Conservation (phyloP, 2,888 invertebrate genomes). For the Trissolcus brochymenae region DNA sequence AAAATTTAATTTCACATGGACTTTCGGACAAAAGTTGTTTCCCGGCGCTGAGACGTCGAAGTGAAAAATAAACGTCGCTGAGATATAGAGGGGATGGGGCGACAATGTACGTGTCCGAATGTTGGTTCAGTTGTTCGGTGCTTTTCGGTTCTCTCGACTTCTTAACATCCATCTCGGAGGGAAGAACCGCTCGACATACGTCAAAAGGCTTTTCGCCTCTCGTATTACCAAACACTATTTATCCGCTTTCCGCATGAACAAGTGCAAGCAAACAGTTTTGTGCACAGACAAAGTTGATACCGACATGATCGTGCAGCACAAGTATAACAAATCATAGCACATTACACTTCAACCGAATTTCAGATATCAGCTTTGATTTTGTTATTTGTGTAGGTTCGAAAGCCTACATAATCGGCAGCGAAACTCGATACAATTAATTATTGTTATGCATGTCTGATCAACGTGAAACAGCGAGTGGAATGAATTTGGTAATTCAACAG, state of each 20-base stretch:
- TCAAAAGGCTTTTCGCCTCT: slow-evolving; percentile 39
- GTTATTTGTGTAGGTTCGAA: too few species aligned
- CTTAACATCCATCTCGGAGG: slow-evolving; percentile 30
- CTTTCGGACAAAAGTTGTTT: slow-evolving; percentile 10
- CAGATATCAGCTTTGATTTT: not conserved
- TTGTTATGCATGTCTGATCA: too few species aligned
- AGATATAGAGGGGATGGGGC: not conserved
- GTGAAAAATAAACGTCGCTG: slow-evolving; percentile 16
- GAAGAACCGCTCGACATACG: slow-evolving; percentile 37
- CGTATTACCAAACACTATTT: slow-evolving; percentile 45
- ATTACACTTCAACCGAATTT: slow-evolving; percentile 43
- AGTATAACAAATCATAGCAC: slow-evolving; percentile 43
- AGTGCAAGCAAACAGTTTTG: slow-evolving; percentile 45
- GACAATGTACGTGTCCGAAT: slow-evolving; percentile 10
- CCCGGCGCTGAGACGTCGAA: not conserved
- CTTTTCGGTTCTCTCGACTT: slow-evolving; percentile 13
- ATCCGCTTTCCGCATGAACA: slow-evolving; percentile 51
- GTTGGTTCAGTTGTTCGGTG: slow-evolving; percentile 11
- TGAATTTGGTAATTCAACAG: too few species aligned
- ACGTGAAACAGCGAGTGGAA: too few species aligned
- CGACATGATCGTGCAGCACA: slow-evolving; percentile 27
- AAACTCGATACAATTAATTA: too few species aligned
- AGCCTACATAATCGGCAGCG: too few species aligned
- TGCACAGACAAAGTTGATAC: slow-evolving; percentile 30
- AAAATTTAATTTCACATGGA: slow-evolving; percentile 4